Base-by-base conservation (phyloP, 35 echinoderm and acorn worm genomes). In the Ophioderma brevispina region DNA sequence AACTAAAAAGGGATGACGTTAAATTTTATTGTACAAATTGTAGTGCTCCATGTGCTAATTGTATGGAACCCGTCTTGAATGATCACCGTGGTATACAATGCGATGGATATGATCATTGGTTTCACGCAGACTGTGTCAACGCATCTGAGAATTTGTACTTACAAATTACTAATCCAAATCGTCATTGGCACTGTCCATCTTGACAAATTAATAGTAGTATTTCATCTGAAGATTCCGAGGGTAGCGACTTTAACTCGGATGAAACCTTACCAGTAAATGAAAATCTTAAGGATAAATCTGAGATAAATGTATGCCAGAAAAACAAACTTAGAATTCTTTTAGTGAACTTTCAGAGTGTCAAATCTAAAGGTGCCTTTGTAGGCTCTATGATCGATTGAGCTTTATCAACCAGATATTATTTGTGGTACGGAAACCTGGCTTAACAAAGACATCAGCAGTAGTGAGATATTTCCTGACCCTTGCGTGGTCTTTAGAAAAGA, bases 371-470 rank as follows among this genome's bases (percentile, higher is more conserved):
- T 35, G 52, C 84, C 17, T 55, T 6, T 32, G 25, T 86, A 1
- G 64, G 21, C 40, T 32, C 42, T n/a, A n/a, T n/a, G n/a, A 30
- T 21, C 79, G 13, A 33, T 78, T 64, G 86, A 88, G 10, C 35
- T 36, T 23, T 30, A 88, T 17, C 15, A 80, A 81, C 87, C 87
- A 81, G 87, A 89, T 63, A 39, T 89, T 35, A 78, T 89, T n/a
- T 75, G 52, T 37, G 63, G 55, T 19, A 89, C 87, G 63, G 87
- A 89, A 64, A 80, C 87, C 32, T 89, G 87, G 87, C 87, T 89
- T 18, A 77, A 89, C 37, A 17, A 78, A 35, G 43, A 40, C 23
- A 81, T 89, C 8, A 89, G 52, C 50, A 81, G 36, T n/a, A 78
- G 39, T 52, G 87, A 89, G 39, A 89, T 89, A 32, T 89, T 89